These are phyloP conservation scores for Drepana falcataria DNA, from an alignment of 2,888 invertebrate genomes.

Conservation along the genomic window DNA sequence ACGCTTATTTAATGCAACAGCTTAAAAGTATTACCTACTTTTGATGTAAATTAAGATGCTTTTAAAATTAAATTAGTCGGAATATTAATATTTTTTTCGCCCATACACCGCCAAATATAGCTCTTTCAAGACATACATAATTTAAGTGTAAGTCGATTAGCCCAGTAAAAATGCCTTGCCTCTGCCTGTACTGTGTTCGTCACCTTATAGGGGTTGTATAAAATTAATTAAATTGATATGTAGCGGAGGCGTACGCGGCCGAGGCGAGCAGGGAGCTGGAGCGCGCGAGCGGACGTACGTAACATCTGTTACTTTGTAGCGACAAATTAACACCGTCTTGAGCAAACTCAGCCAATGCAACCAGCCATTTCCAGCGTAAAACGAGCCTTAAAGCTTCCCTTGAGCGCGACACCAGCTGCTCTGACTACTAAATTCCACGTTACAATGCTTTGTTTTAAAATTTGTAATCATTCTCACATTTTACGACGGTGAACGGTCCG, in stretches of 20 bases:
- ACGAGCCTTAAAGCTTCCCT: constrained; percentile 69
- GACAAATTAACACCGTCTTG: constrained; percentile 69
- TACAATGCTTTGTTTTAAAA: constrained; percentile 76
- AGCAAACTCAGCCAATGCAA: constrained; percentile 62
- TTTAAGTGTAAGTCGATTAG: neutral
- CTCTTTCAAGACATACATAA: neutral
- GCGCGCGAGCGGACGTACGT: constrained; percentile 29
- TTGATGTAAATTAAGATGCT: no score
- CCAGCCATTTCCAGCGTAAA: constrained; percentile 57
- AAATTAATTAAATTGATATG: constrained; percentile 1
- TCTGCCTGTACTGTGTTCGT: neutral
- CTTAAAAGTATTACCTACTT: no score
- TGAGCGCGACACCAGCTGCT: constrained; percentile 66
- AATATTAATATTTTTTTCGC: no score
- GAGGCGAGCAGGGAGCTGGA: constrained; percentile 12
- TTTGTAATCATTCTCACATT: constrained; percentile 78
- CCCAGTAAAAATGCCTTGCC: neutral
- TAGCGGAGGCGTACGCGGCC: neutral
- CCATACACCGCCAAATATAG: no score
- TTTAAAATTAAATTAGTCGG: no score
- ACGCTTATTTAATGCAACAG: no score
- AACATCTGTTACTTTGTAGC: constrained; percentile 70
- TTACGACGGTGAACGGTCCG: constrained; percentile 74
- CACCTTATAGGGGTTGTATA: neutral
- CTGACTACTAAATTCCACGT: constrained; percentile 69